Base-by-base conservation (phyloP, 2,113 vertebrate genomes). In the Bubo scandiacus region DNA sequence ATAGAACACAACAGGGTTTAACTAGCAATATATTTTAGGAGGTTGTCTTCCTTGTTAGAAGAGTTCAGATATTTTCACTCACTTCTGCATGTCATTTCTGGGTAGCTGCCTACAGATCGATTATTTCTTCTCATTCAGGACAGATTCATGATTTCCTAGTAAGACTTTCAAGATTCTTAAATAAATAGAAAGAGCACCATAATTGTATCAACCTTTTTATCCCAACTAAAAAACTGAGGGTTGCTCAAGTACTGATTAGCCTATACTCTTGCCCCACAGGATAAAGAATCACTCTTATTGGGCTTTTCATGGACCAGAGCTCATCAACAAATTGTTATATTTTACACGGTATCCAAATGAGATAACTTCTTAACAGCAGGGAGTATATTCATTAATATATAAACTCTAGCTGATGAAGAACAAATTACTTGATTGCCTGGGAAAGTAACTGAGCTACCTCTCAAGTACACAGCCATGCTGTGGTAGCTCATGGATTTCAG, bases 381-480 rank as follows among this genome's bases (percentile, higher is more conserved):
- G 68, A 90, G 75, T 81, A 86, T 87, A 47, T 91, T 96, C 74
- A 96, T 96, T 92, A 95, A 93, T 88, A 85, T 75, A 95, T 88
- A 92, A 96, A 87, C 79, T 43, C 65, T 61, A 81, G 73, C 38
- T 96, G 94, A 95, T 86, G 93, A 94, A 95, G 88, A 71, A 84
- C 74, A 86, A 96, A 92, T 94, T 51, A 94, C 85, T 85, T 95
- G 90, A 96, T 94, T 96, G 86, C 86, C n/a, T 5, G 3, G 74
- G 78, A 92, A 92, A 85, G 82, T 83, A 95, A 94, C 92, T 42
- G 86, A 92, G 42, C 83, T 77, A 80, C 45, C 86, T 96, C 90
- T 97, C 42, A 87, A 96, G 77, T 70, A 84, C 1, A 12, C 65
- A 92, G 54, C 32, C 93, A 66, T 92, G 94, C 96, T 96, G 96